phyloP scores from a whole-genome alignment of 2,888 invertebrate genomes.

The Polydrusus pterygomalis region DNA sequence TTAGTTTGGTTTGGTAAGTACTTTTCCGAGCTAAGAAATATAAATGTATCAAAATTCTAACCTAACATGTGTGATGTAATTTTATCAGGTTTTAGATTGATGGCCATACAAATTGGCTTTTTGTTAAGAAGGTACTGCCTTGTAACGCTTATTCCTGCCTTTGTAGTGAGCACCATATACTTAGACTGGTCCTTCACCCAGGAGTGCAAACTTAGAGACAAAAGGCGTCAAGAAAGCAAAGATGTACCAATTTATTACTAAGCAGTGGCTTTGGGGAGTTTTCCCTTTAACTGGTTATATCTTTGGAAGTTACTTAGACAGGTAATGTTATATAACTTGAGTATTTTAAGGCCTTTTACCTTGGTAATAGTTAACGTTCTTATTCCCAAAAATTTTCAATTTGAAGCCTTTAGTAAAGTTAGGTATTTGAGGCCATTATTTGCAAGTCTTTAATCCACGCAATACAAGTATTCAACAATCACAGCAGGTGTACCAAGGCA shows the following conservation, averaged over 20 bases:
- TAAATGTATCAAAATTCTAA: background rate
- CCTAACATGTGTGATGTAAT: slow-evolving; percentile 61
- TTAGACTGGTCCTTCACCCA: slow-evolving; percentile 84
- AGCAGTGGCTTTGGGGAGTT: slow-evolving; percentile 71
- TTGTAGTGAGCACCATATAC: slow-evolving; percentile 77
- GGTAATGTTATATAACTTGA: slow-evolving; percentile 52
- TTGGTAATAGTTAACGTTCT: too few species aligned
- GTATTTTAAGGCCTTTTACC: too few species aligned
- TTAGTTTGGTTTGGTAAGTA: background rate
- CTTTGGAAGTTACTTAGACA: slow-evolving; percentile 80
- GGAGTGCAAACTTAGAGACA: slow-evolving; percentile 77
- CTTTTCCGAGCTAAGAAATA: background rate
- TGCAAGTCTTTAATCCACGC: too few species aligned
- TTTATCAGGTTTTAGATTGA: slow-evolving; percentile 64
- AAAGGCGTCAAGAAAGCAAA: slow-evolving; percentile 64
- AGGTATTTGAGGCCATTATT: too few species aligned
- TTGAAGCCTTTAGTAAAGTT: too few species aligned
- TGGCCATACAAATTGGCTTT: slow-evolving; percentile 73
- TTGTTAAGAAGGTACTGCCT: slow-evolving; percentile 79
- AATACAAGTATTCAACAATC: too few species aligned
- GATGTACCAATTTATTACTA: slow-evolving; percentile 75
- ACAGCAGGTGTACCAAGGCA: too few species aligned
- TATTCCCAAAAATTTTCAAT: too few species aligned
- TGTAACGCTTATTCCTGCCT: slow-evolving; percentile 80
- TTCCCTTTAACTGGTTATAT: slow-evolving; percentile 77